Conservation (phyloP, 30 jellyfish, hydroid and myxozoan species). For the Mastigias papua region DNA sequence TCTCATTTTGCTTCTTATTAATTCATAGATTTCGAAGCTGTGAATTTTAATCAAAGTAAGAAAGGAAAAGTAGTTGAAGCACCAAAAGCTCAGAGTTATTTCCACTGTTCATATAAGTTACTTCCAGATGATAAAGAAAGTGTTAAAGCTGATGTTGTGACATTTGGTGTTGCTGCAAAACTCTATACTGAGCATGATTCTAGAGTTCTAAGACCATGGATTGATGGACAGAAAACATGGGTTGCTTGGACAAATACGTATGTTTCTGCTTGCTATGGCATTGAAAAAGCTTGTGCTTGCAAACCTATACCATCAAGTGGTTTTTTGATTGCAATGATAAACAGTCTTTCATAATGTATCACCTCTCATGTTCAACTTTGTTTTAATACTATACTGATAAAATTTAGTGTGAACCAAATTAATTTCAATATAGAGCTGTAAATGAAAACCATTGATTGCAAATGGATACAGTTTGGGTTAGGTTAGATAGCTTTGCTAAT, state of each 20-base stretch:
- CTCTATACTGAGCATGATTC: slow-evolving; percentile 91
- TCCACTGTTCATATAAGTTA: slow-evolving; percentile 90
- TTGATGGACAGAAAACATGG: slow-evolving; percentile 92
- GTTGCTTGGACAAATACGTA: slow-evolving; percentile 97
- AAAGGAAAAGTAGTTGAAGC: slow-evolving; percentile 55
- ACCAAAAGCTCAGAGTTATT: slow-evolving; percentile 93
- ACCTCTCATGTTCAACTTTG: no score
- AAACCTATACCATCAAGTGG: no score
- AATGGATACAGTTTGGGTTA: no score
- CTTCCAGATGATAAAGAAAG: slow-evolving; percentile 89
- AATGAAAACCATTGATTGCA: no score
- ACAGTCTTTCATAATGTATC: no score
- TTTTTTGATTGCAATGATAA: no score
- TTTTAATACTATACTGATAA: no score
- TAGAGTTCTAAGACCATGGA: slow-evolving; percentile 93
- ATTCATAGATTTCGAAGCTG: slow-evolving; percentile 48
- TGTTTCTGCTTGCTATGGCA: neutral
- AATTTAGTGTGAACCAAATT: no score
- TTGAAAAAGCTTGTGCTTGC: neutral
- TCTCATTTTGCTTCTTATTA: neutral
- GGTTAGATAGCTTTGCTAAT: no score
- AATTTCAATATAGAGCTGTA: no score
- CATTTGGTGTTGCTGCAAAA: slow-evolving; percentile 97
- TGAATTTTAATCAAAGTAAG: slow-evolving; percentile 20
- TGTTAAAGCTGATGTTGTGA: slow-evolving; percentile 89